These are phyloP conservation scores for Tychaedon coryphoeus DNA, from an alignment of 2,113 vertebrate species.

Conservation along the genomic window DNA sequence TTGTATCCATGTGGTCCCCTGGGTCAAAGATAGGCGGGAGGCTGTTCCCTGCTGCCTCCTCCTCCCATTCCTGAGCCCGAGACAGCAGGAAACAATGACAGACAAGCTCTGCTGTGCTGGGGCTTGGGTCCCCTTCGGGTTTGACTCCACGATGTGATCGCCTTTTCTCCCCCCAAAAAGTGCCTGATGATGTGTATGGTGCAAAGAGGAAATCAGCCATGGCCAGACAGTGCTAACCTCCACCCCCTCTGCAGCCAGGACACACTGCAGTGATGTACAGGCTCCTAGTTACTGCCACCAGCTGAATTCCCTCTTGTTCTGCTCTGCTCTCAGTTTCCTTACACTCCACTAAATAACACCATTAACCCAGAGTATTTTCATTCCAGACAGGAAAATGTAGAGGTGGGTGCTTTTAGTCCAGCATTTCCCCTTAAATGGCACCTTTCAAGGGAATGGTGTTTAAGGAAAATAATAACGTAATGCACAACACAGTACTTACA, in stretches of 20 bases:
- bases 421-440: neutral
- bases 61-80: neutral
- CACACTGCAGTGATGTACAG: no score
- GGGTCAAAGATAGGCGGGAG: neutral
- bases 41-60: neutral
- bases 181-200: rapidly evolving
- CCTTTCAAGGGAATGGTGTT: neutral
- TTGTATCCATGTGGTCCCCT: neutral
- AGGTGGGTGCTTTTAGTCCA: neutral
- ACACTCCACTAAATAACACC: neutral
- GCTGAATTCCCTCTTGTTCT: neutral
- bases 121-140: rapidly evolving
- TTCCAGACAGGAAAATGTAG: neutral
- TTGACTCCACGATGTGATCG: neutral
- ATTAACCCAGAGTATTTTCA: neutral
- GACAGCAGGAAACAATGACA: neutral
- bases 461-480: neutral
- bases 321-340: neutral
- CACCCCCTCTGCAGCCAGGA: neutral
- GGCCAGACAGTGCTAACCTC: rapidly evolving
- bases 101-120: neutral
- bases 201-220: no score
- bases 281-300: neutral
- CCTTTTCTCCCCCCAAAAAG: neutral
- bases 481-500: neutral